A percentile compares a stretch with the other conserved stretches of the same genome.
phyloP scores from a whole-genome alignment of 2,888 invertebrate species.

The Criorhina ranunculi region DNA sequence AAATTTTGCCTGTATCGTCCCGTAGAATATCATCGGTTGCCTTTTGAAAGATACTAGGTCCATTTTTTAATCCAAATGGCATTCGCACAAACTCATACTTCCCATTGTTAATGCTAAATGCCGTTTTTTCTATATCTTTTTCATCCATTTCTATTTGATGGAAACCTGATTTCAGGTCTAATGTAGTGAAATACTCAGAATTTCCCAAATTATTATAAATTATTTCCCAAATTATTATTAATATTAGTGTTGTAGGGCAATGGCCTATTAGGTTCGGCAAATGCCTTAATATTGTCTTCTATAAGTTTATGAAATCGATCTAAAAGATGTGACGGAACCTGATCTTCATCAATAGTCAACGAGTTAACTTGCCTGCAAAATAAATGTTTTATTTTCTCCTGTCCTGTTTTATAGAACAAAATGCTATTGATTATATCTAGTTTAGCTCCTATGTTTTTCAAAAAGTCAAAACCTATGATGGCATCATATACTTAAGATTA shows the following conservation, averaged over 20 bases:
- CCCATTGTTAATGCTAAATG: conserved; percentile 54
- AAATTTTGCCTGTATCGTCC: too few relatives aligned
- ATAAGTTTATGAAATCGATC: background rate
- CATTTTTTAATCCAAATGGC: too few relatives aligned
- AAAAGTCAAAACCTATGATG: conserved; percentile 16
- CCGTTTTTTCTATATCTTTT: conserved; percentile 54
- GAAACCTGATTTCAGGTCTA: conserved; percentile 67
- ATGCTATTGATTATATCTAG: conserved; percentile 14
- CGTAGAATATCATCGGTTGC: too few relatives aligned
- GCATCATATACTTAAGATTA: conserved; percentile 7
- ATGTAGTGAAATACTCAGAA: conserved; percentile 54
- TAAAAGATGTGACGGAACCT: conserved; percentile 31
- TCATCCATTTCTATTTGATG: conserved; percentile 43
- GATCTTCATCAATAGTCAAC: conserved; percentile 19
- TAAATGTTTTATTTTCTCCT: conserved; percentile 14
- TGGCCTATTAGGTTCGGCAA: conserved; percentile 55
- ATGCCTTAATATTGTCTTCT: conserved; percentile 53
- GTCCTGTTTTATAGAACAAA: conserved; percentile 1
- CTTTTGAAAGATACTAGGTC: too few relatives aligned
- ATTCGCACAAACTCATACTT: conserved; percentile 65
- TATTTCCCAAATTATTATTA: too few relatives aligned
- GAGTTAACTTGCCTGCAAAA: conserved; percentile 36
- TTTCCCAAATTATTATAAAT: conserved; percentile 65
- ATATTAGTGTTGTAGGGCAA: conserved; percentile 55
- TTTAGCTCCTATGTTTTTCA: conserved; percentile 14